Conservation (phyloP, 2,113 vertebrate genomes). For the Hymenochirus boettgeri region DNA sequence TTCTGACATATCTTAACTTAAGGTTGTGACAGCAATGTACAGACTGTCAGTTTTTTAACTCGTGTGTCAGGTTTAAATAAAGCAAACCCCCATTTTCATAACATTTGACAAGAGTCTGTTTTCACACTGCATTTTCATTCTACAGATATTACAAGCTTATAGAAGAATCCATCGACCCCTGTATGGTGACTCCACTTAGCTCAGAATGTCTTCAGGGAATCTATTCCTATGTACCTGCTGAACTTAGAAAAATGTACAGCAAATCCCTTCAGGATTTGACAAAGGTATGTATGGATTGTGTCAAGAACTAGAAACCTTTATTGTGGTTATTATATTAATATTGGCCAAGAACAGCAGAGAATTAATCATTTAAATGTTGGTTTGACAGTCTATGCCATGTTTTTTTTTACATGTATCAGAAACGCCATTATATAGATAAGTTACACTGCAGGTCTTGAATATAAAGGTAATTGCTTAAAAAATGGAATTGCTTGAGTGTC, state of each 20-base stretch:
- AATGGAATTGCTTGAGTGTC: too few relatives aligned
- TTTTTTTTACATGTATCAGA: too few relatives aligned
- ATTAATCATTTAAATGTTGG: too few relatives aligned
- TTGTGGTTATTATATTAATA: conserved; percentile 48
- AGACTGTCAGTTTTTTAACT: conserved; percentile 42
- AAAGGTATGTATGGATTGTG: conserved; percentile 56
- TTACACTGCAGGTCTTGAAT: too few relatives aligned
- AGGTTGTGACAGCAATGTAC: conserved; percentile 45
- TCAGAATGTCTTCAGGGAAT: conserved; percentile 29
- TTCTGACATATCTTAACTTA: conserved; percentile 46
- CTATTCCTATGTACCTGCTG: neutral
- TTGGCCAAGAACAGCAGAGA: conserved; percentile 42
- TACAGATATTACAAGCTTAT: conserved; percentile 50
- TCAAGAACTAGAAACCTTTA: conserved; percentile 36
- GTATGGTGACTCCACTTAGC: neutral
- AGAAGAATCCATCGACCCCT: conserved; percentile 35
- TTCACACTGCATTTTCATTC: conserved; percentile 49
- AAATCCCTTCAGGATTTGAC: conserved; percentile 34
- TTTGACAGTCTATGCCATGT: too few relatives aligned
- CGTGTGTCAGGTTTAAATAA: conserved; percentile 45
- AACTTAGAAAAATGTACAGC: conserved; percentile 5
- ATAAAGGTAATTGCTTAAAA: too few relatives aligned
- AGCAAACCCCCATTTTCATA: conserved; percentile 30
- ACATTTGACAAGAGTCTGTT: conserved; percentile 36
- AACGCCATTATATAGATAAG: too few relatives aligned